Base-by-base conservation (phyloP, 2,888 invertebrate genomes). In the Smittia aterrima region DNA sequence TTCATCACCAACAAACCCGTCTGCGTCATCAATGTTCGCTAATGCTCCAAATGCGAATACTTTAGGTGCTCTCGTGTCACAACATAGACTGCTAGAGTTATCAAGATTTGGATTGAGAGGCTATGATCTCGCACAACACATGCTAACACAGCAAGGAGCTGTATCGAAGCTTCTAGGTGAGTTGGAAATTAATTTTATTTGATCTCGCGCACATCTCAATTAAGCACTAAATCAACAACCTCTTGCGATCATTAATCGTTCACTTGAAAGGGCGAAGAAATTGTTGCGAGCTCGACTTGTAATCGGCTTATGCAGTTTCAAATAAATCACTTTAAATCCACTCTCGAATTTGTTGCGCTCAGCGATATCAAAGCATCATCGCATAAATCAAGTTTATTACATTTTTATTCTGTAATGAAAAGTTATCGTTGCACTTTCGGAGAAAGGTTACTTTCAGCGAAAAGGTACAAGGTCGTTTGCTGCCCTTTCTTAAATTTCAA, bases 101-200 rank as follows among this genome's bases (percentile, higher is more conserved):
- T 92, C 93, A 54, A 86, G 93, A 83, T 87, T 90, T 84, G 88
- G 93, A 77, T 85, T 94, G 77, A 86, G 95, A 77, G 95, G 95
- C 80, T 95, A 95, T 81, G 95, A 95, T 83, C 87, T 95, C 80
- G 94, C 95, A 3, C 92, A 93, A 80, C 95, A 95, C 80, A 92
- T 95, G 86, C 87, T 95, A 74, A 92, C 92, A 75, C 94, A 95
- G 85, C 94, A 95, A 85, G 94, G 94, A 79, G 94, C 94, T 80
- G 95, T 92, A 79, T 93, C 93, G 78, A 95, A 95, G 85, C 86
- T 95, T 81, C 85, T 95, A 81, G 95, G 95, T 94, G 84, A 91
- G 92, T 58, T 18, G 22, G 18, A 20, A 20, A 11, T 11, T 58
- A 22, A 22, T 58, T 32, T 2, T 7, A 7, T 58, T 18, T 58